Base-by-base conservation (phyloP, 2,888 invertebrate genomes). In the Aplocera efformata region DNA sequence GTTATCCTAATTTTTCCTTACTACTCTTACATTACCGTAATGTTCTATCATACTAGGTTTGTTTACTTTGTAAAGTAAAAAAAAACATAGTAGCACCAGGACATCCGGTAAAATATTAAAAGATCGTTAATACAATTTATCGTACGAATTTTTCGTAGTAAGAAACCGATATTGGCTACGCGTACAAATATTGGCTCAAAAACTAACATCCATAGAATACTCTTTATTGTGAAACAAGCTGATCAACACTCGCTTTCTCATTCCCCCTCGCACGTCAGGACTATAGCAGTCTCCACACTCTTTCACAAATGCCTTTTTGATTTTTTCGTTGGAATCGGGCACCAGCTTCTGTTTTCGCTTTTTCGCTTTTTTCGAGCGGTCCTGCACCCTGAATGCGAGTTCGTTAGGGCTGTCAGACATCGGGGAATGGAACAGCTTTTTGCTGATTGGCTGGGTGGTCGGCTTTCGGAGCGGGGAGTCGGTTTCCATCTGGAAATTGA, bases 351-450 rank as follows among this genome's bases (percentile, higher is more conserved):
- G 76, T 51, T 77, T 81, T 50, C 80, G 69, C 56, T 85, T 81
- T 48, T 64, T 65, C 7, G 60, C 56, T 45, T 60, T 67, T 50
- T 63, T 69, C 4, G 32, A n/a, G 29, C 36, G 40, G 1, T 10
- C 40, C 13, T 5, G 32, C 3, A 28, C 10, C 8, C 57, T 50
- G 48, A 63, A 58, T 48, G 58, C 40, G 32, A 39, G 44, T 34
- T 62, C 55, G 38, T 62, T 60, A 28, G 67, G 53, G 17, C 46
- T 47, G 7, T 67, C 67, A 1, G 63, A 23, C 44, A 69, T 52
- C 6, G 81, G 83, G 1, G 83, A 81, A 44, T 79, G 80, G 46
- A 85, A 85, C 5, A 84, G 67, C 50, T 80, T 84, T 58, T 83
- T 84, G 39, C 62, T 76, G 51, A 85, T 68, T 42, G 73, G 73